Evolutionary conservation across 1,140 invertebrate genomes (phyloP).

Genomic region (Yoshiicerus persimilis): DNA sequence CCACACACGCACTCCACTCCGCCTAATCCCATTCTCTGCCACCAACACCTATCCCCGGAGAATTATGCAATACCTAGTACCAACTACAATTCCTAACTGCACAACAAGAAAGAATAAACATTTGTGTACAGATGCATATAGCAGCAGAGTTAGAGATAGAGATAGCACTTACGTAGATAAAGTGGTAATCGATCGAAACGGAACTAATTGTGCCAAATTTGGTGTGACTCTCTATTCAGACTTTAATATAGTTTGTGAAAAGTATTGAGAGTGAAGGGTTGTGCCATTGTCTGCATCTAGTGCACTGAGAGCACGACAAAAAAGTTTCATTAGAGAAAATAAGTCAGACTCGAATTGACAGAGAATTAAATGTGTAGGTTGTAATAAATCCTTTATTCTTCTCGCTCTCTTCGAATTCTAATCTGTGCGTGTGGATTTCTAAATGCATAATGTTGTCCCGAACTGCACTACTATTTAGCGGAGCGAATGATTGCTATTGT

Average conservation of each 20-base stretch:
- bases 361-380: too few species aligned
- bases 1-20: not conserved
- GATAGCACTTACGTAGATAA: not conserved
- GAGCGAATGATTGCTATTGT: not conserved
- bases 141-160: not conserved
- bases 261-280: not conserved
- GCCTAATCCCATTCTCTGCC: not conserved
- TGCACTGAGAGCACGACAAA: not conserved
- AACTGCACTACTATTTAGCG: not conserved
- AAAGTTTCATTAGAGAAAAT: not conserved
- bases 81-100: not conserved
- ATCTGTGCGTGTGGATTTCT: not conserved
- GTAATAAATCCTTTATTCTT: too few species aligned
- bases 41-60: not conserved
- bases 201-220: constrained; percentile 22
- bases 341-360: not conserved
- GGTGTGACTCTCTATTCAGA: constrained; percentile 6
- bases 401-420: not conserved
- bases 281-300: not conserved
- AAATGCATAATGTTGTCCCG: not conserved
- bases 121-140: too few species aligned
- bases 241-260: constrained; percentile 9
- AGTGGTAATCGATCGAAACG: not conserved
- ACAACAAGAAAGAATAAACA: not conserved
- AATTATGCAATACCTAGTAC: not conserved